Percentiles rank a stretch among this genome's conserved stretches.
These are phyloP conservation scores for Eubasilissa splendida DNA, from an alignment of 2,888 invertebrate species.

Conservation along the genomic window DNA sequence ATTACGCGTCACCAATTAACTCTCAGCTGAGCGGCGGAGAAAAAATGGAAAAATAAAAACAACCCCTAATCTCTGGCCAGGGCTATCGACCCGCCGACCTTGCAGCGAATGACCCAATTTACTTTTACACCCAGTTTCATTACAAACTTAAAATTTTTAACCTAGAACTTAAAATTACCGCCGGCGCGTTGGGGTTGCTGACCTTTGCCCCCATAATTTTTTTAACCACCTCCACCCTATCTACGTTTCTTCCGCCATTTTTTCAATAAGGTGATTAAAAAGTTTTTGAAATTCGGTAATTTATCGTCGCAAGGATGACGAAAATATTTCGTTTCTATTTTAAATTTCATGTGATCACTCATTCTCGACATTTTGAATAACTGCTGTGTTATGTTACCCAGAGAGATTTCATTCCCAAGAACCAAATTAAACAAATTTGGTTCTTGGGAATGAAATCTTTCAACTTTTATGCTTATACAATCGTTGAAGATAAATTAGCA, in stretches of 20 bases:
- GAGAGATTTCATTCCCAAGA: too few species aligned
- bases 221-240: conserved; percentile 40
- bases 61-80: conserved; percentile 30
- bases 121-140: conserved; percentile 57
- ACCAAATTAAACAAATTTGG: too few species aligned
- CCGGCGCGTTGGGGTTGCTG: conserved; percentile 48
- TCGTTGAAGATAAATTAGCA: too few species aligned
- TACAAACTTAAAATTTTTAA: conserved; percentile 58
- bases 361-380: too few species aligned
- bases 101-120: conserved; percentile 57
- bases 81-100: conserved; percentile 57
- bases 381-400: too few species aligned
- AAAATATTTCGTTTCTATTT: too few species aligned
- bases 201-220: conserved; percentile 38
- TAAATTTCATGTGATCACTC: too few species aligned
- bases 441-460: too few species aligned
- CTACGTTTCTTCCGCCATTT: conserved; percentile 34
- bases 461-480: too few species aligned
- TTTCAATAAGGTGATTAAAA: conserved; percentile 18
- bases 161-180: conserved; percentile 58
- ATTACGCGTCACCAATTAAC: conserved; percentile 34
- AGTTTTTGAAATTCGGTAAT: neutral
- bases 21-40: neutral
- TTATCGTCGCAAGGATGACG: too few species aligned
- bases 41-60: conserved; percentile 41